Percentiles rank a stretch among this genome's conserved stretches.
Evolutionary conservation across 30 jellyfish, hydroid and myxozoan species (phyloP).

Genomic region (Turritopsis dohrnii): DNA sequence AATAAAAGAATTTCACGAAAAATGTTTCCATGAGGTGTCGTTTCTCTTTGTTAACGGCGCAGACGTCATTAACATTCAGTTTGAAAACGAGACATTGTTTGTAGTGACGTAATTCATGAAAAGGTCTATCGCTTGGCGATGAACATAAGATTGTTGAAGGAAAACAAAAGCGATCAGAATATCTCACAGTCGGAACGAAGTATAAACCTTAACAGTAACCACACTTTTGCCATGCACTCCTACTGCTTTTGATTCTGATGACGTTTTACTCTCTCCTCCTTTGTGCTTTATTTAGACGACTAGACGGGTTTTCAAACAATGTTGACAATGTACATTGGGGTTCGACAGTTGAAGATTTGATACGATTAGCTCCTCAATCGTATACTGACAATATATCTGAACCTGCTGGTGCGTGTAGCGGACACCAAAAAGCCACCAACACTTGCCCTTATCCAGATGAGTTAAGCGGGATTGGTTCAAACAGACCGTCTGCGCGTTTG

Average conservation of each 20-base stretch:
- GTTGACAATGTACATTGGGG: conserved; percentile 66
- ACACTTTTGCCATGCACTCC: not conserved
- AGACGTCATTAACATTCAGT: too few relatives aligned
- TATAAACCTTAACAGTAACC: not conserved
- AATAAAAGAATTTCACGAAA: too few relatives aligned
- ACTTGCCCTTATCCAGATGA: conserved; percentile 84
- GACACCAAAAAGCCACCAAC: conserved; percentile 28
- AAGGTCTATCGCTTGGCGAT: too few relatives aligned
- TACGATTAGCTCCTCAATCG: conserved; percentile 56
- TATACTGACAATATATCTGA: conserved; percentile 70
- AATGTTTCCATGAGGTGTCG: too few relatives aligned
- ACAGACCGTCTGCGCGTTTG: conserved; percentile 79
- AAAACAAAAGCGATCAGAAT: too few relatives aligned
- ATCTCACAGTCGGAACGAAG: not conserved
- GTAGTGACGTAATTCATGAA: too few relatives aligned
- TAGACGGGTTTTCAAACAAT: conserved; percentile 74
- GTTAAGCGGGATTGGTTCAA: conserved; percentile 82
- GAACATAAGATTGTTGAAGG: too few relatives aligned
- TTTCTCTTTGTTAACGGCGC: too few relatives aligned
- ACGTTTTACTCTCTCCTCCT: not conserved
- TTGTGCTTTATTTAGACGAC: conserved; percentile 40
- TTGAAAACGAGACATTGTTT: too few relatives aligned
- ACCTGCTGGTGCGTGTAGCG: conserved; percentile 88
- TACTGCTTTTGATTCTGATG: too few relatives aligned
- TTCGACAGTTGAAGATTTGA: conserved; percentile 51